A percentile compares a stretch with the other conserved stretches of the same genome.
These are phyloP conservation scores for Leucophora obtusa DNA, from an alignment of 2,888 invertebrate genomes.

Conservation along the genomic window DNA sequence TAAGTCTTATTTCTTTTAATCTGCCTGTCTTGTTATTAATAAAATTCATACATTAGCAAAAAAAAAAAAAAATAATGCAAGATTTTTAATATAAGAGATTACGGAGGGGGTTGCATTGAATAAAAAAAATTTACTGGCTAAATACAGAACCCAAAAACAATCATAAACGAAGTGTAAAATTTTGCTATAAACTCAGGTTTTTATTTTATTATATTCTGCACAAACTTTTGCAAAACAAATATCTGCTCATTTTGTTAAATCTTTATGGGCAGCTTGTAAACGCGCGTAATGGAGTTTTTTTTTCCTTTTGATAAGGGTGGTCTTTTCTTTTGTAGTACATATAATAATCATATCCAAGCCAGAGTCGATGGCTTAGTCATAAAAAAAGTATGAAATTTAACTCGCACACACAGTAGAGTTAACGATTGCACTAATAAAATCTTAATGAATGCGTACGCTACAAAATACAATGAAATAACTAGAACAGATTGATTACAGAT, in stretches of 20 bases:
- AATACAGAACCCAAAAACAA: neutral
- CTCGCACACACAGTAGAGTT: slow-evolving; percentile 22
- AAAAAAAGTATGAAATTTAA: neutral
- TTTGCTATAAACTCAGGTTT: slow-evolving; percentile 31
- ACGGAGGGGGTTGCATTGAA: too few relatives aligned
- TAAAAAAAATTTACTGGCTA: too few relatives aligned
- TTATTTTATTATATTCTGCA: neutral
- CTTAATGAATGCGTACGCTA: slow-evolving; percentile 45
- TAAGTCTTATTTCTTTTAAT: too few relatives aligned
- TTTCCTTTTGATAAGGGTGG: neutral
- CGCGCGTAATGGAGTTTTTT: slow-evolving; percentile 41
- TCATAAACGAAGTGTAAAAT: slow-evolving; percentile 49
- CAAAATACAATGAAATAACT: slow-evolving; percentile 19
- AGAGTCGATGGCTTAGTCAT: slow-evolving; percentile 34
- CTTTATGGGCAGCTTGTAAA: slow-evolving; percentile 48
- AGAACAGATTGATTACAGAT: neutral
- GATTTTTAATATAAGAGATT: neutral
- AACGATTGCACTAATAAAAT: slow-evolving; percentile 50
- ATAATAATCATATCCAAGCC: slow-evolving; percentile 21
- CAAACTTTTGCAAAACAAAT: slow-evolving; percentile 13
- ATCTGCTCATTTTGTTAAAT: slow-evolving; percentile 36
- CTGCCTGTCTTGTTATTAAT: slow-evolving; percentile 47
- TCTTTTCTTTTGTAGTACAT: neutral
- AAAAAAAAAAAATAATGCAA: neutral
- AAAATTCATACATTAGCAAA: slow-evolving; percentile 17